Evolutionary conservation across 37 sponge, comb jelly and placozoan species (phyloP).

Genomic region (Diacarnus erythraeanus): DNA sequence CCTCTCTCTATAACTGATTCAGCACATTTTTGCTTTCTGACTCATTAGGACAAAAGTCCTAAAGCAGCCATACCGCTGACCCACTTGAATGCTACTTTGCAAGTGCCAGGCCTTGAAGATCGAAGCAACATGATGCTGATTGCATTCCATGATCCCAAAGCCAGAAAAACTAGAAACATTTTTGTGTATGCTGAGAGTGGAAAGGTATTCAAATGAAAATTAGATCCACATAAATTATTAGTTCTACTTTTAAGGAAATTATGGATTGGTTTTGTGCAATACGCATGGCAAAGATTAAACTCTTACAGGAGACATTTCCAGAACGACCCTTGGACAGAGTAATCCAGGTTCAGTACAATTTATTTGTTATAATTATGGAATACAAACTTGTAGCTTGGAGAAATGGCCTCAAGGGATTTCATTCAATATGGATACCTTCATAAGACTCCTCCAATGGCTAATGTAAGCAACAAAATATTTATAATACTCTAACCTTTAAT

Average conservation of each 20-base stretch:
- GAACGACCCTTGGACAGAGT: constrained; percentile 34
- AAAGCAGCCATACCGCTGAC: constrained; percentile 48
- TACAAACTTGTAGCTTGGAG: constrained; percentile 3
- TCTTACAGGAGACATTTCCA: constrained; percentile 23
- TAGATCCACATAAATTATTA: not conserved
- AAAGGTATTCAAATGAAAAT: constrained; percentile 27
- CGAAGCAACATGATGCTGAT: constrained; percentile 66
- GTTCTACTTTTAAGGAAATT: constrained; percentile 40
- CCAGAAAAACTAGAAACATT: constrained; percentile 61
- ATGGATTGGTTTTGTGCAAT: constrained; percentile 79
- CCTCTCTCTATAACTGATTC: no score
- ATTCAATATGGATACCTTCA: constrained; percentile 39
- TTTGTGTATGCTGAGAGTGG: constrained; percentile 76
- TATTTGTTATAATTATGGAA: not conserved
- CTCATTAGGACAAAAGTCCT: constrained; percentile 51
- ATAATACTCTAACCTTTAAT: not conserved
- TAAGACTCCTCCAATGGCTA: constrained; percentile 60
- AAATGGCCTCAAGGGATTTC: constrained; percentile 30
- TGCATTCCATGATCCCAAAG: constrained; percentile 18
- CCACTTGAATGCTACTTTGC: constrained; percentile 49
- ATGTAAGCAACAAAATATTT: not conserved
- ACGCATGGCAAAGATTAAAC: constrained; percentile 56
- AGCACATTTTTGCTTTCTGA: no score
- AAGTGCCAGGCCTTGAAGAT: constrained; percentile 42
- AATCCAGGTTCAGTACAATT: not conserved